Percentiles rank a stretch among this genome's conserved stretches.
These are phyloP conservation scores for Pholis gunnellus DNA, from an alignment of 2,113 vertebrate species.

Conservation along the genomic window DNA sequence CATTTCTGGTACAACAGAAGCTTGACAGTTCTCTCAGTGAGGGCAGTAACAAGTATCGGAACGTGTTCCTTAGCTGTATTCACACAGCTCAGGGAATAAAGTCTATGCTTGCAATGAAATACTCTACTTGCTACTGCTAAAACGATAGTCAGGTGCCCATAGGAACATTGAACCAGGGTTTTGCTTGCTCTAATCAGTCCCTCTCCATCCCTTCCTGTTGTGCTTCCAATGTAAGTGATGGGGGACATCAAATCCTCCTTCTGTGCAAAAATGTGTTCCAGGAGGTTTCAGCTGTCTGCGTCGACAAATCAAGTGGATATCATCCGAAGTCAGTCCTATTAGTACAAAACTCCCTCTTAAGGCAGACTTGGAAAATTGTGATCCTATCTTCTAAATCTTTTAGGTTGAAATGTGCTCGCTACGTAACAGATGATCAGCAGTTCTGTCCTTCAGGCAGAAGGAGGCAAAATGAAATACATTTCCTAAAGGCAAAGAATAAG, in stretches of 20 bases:
- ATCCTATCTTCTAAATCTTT: not conserved
- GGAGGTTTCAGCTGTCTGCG: not conserved
- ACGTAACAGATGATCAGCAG: not conserved
- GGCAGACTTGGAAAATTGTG: not conserved
- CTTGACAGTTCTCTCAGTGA: constrained; percentile 25
- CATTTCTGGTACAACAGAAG: constrained; percentile 36
- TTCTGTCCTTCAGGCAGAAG: not conserved
- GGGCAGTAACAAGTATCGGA: constrained; percentile 3
- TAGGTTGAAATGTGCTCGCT: not conserved
- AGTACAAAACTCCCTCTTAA: not conserved
- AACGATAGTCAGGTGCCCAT: not conserved
- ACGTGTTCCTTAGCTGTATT: constrained; percentile 20
- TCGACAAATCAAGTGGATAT: constrained; percentile 1
- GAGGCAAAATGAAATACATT: not conserved
- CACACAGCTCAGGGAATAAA: not conserved
- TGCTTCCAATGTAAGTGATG: not conserved
- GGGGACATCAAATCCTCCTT: not conserved
- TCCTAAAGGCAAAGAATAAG: not conserved
- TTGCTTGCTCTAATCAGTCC: not conserved
- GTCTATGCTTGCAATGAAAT: not conserved
- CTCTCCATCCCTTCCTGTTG: not conserved
- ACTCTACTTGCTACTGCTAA: not conserved
- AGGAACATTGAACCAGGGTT: not conserved
- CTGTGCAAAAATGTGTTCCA: not conserved
- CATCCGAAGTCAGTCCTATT: not conserved